phyloP scores from a whole-genome alignment of 2,888 invertebrate species.

The Dicyrtomina minuta region DNA sequence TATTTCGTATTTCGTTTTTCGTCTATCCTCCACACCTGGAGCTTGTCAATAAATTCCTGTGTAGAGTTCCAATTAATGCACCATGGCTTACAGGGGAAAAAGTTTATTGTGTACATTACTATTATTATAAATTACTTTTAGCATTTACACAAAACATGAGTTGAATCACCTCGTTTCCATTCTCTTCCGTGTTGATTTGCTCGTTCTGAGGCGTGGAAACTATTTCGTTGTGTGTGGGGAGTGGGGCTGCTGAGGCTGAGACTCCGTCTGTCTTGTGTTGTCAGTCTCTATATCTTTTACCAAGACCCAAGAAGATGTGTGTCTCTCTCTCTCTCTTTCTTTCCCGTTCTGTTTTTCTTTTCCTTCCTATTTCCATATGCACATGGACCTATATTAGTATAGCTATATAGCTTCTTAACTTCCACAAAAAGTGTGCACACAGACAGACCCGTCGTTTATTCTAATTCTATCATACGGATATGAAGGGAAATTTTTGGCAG shows the following conservation, averaged over 20 bases:
- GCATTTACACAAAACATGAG: slow-evolving; percentile 5
- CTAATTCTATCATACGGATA: no score
- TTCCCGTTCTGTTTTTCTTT: neutral
- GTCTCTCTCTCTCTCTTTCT: neutral
- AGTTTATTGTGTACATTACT: slow-evolving; percentile 2
- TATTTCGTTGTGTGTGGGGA: no score
- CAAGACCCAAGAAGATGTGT: no score
- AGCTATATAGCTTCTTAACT: neutral
- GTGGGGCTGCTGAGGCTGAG: no score
- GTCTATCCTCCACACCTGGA: neutral
- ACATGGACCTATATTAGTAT: neutral
- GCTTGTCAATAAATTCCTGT: slow-evolving; percentile 3
- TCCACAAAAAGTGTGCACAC: no score
- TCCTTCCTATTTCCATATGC: no score
- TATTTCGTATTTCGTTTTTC: no score
- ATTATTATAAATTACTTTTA: slow-evolving; percentile 12
- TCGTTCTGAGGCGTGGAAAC: no score
- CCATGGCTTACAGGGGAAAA: neutral
- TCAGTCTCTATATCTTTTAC: no score
- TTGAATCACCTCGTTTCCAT: slow-evolving; percentile 19
- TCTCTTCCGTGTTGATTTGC: slow-evolving; percentile 19
- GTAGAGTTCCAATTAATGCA: slow-evolving; percentile 10
- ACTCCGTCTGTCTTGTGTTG: no score
- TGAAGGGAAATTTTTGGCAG: no score
- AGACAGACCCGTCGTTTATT: no score